Evolutionary conservation across 2,888 invertebrate genomes (phyloP).

Genomic region (Artemia sinica): DNA sequence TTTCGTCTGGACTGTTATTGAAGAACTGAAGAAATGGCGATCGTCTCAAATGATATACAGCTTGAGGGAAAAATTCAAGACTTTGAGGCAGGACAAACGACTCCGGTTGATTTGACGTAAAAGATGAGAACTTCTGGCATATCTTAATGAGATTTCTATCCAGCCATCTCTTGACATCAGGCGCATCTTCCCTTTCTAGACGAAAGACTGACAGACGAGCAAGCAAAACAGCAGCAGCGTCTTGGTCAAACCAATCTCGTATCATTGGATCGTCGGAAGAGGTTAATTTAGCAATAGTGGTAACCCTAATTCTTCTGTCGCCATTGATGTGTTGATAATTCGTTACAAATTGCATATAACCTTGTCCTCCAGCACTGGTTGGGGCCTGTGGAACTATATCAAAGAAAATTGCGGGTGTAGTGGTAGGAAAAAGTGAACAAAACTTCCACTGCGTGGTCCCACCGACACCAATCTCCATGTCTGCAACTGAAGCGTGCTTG

Average conservation of each 20-base stretch:
- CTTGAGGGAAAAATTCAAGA: constrained; percentile 96
- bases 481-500: constrained; percentile 79
- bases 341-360: constrained; percentile 92
- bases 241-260: constrained; percentile 90
- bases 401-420: constrained; percentile 88
- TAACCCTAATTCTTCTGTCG: constrained; percentile 80
- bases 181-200: constrained; percentile 76
- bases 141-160: constrained; percentile 91
- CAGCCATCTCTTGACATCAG: constrained; percentile 94
- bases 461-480: constrained; percentile 92
- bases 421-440: constrained; percentile 78
- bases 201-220: constrained; percentile 87
- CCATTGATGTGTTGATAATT: constrained; percentile 97
- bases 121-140: constrained; percentile 98
- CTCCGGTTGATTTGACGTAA: constrained; percentile 88
- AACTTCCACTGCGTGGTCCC: constrained; percentile 97
- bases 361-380: constrained; percentile 85
- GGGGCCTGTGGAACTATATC: constrained; percentile 76
- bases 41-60: constrained; percentile 95
- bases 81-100: constrained; percentile 89
- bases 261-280: constrained; percentile 53
- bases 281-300: constrained; percentile 64
- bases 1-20: constrained; percentile 99
- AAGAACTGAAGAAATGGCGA: constrained; percentile 99
- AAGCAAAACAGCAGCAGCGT: constrained; percentile 93